Percentiles rank a stretch among this genome's conserved stretches.
Evolutionary conservation across 2,113 vertebrate species (phyloP).

Genomic region (Crotalus horridus): DNA sequence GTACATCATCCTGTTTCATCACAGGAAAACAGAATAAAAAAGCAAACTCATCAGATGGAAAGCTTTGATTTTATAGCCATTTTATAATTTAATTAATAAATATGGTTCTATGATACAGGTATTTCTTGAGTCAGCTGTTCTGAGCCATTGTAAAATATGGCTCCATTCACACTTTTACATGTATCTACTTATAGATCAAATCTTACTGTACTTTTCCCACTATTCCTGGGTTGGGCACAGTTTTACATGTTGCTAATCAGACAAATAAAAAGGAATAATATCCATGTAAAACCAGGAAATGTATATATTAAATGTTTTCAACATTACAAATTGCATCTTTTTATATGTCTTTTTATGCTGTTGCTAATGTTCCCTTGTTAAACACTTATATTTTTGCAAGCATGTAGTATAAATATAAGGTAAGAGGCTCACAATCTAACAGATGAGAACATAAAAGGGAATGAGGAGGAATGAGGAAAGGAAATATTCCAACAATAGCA

Average conservation of each 20-base stretch:
- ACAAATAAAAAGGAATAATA: background rate
- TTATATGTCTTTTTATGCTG: background rate
- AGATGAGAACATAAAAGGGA: background rate
- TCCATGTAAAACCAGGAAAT: background rate
- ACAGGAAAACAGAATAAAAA: background rate
- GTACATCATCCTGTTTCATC: slow-evolving; percentile 34
- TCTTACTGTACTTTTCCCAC: background rate
- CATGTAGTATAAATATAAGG: background rate
- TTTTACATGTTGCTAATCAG: background rate
- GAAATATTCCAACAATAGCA: background rate
- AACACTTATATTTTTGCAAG: background rate
- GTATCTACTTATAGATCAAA: background rate
- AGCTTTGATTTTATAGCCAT: background rate
- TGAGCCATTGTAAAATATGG: background rate
- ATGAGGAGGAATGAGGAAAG: background rate
- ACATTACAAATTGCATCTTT: background rate
- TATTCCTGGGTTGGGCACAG: background rate
- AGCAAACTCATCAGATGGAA: background rate
- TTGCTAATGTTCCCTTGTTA: background rate
- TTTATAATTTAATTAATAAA: background rate
- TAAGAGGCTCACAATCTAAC: background rate
- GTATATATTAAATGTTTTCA: background rate
- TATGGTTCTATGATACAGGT: background rate
- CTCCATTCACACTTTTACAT: background rate
- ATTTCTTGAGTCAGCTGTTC: background rate